Evolutionary conservation across 2,888 invertebrate species (phyloP).

Genomic region (Petrolisthes manimaculis): DNA sequence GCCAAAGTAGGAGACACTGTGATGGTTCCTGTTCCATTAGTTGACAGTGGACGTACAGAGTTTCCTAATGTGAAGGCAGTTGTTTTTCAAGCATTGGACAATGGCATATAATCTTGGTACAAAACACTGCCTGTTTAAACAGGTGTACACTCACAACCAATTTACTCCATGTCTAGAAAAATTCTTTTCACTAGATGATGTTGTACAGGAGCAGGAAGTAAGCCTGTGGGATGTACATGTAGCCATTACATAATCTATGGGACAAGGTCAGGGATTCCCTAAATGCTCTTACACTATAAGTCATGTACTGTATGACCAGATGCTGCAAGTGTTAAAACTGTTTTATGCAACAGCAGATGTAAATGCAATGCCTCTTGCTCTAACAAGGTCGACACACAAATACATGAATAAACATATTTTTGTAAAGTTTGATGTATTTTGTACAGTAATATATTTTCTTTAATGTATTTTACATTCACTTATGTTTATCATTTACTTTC

Average conservation of each 20-base stretch:
- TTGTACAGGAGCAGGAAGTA: neutral
- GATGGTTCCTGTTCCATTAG: constrained; percentile 40
- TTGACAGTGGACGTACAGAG: constrained; percentile 24
- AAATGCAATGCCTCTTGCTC: constrained; percentile 9
- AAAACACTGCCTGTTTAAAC: constrained; percentile 25
- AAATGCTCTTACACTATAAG: constrained; percentile 16
- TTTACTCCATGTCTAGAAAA: constrained; percentile 27
- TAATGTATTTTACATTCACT: constrained; percentile 22
- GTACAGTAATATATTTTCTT: constrained; percentile 10
- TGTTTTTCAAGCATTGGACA: constrained; percentile 38
- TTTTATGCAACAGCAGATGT: constrained; percentile 11
- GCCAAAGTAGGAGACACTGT: constrained; percentile 28
- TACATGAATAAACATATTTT: neutral
- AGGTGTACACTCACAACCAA: constrained; percentile 19
- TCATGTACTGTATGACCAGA: neutral
- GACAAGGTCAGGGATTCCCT: neutral
- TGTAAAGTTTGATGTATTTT: constrained; percentile 6
- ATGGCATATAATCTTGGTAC: constrained; percentile 33
- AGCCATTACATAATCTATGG: constrained; percentile 14
- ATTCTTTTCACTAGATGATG: constrained; percentile 17
- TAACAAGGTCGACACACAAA: constrained; percentile 20
- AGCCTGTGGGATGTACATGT: neutral
- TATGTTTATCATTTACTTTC: constrained; percentile 7
- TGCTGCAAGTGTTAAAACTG: constrained; percentile 18
- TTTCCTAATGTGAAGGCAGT: constrained; percentile 34